Conservation (phyloP, 2,888 invertebrate genomes). For the Furcula furcula region DNA sequence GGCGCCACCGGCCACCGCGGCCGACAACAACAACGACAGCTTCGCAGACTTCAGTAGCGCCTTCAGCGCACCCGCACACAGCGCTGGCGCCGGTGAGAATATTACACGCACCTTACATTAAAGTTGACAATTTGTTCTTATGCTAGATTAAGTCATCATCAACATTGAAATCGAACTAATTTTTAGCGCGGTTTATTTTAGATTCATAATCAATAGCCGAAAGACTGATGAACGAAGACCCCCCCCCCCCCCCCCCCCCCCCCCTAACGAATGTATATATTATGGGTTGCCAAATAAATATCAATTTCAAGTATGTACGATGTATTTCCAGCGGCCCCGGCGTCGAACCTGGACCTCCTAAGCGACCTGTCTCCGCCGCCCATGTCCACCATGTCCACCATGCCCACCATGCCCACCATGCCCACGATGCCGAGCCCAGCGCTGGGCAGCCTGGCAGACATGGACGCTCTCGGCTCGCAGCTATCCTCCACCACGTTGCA, state of each 20-base stretch:
- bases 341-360: slow-evolving; percentile 67
- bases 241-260: no score
- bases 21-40: slow-evolving; percentile 73
- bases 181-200: no score
- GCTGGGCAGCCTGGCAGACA: slow-evolving; percentile 7
- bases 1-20: slow-evolving; percentile 9
- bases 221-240: no score
- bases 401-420: no score
- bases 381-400: no score
- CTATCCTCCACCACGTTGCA: slow-evolving; percentile 41
- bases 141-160: no score
- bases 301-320: no score
- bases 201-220: no score
- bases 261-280: no score
- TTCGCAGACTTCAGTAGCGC: slow-evolving; percentile 92
- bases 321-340: slow-evolving; percentile 24
- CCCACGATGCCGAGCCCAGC: not conserved
- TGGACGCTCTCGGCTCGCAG: slow-evolving; percentile 41
- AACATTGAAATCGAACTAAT: no score
- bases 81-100: not conserved
- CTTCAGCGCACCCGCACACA: slow-evolving; percentile 62
- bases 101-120: not conserved
- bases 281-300: no score
- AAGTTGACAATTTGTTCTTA: no score
- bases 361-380: slow-evolving; percentile 40